Base-by-base conservation (phyloP, 92 coral and sea anemone species). In the Phenganax subtilis region DNA sequence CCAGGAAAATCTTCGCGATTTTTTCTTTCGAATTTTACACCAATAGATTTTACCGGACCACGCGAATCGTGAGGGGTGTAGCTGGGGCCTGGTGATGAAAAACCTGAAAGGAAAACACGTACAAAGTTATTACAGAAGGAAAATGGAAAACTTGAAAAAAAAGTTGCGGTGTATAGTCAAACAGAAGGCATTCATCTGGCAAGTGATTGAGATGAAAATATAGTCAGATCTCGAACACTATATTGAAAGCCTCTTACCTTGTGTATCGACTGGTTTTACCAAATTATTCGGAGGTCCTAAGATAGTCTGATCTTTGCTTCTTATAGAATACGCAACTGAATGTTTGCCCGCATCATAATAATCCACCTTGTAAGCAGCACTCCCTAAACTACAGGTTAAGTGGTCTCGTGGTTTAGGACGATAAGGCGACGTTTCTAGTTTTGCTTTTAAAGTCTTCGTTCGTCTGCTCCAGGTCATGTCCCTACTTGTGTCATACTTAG, bases 321-420 rank as follows among this genome's bases (percentile, higher is more conserved):
- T 67, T 54, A 85, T 69, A 14, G 82, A 79, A 59, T 58, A 80
- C 37, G 58, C 56, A 12, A 84, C 84, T 20, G 88, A 84, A 70
- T 85, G 88, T 64, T 80, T 85, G 58, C 88, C 88, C 12, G 88
- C 80, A 77, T 81, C 81, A 64, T 85, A 72, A 54, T 85, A 85
- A 8, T 55, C 83, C 76, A 85, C 88, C 62, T 79, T 61, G 80
- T 85, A 85, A 17, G 84, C 77, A 68, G 84, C 84, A 20, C 84
- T 75, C 14, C 88, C 84, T 29, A 82, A 56, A 28, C 88, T 85
- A 63, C 67, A 75, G 28, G 88, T 85, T 67, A 62, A 66, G 20
- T 85, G 88, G 31, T 85, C 88, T 12, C 79, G 77, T 7, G 80
- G 25, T 11, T 82, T 81, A 11, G 80, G 64, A 6, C 74, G 16